Base-by-base conservation (phyloP, 2,113 vertebrate genomes). In the Brachirus orientalis region DNA sequence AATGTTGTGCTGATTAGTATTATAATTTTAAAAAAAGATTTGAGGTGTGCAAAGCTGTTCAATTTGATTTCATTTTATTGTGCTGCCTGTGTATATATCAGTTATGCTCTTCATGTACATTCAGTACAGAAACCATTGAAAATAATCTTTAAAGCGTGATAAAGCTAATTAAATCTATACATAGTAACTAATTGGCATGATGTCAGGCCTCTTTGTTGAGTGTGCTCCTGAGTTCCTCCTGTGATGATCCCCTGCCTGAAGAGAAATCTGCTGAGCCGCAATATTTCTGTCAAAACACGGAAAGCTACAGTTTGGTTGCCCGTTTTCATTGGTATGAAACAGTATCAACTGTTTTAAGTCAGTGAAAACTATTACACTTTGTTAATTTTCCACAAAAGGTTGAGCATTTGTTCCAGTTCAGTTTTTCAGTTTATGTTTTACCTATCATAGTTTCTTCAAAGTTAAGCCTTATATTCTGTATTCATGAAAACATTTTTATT, bases 181-280 rank as follows among this genome's bases (percentile, higher is more conserved):
- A 56, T 28, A 7, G 36, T 58, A n/a, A 35, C 48, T 10, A 13
- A 37, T 35, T 56, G 10, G 18, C 17, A 5, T 33, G 36, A 19
- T 35, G 13, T 17, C 10, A 9, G 52, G 14, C 20, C 37, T 60
- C 50, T 74, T 62, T 71, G 57, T 72, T 63, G 53, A 46, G 69
- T 22, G 19, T 55, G 57, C 54, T 36, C 9, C n/a, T 13, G n/a
- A 47, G 20, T 48, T 46, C 37, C 41, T 50, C 44, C 56, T 11
- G 46, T 43, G 20, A 40, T 1, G 33, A 71, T 73, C 70, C 59
- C 43, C 48, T 45, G 60, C 53, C 62, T 67, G 45, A 40, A 65
- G 35, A 71, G 45, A 43, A 60, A 44, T 38, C 19, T 48, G 13
- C 38, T 35, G 18, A 48, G 20, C n/a, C 28, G 19, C 46, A 60